Evolutionary conservation across 2,113 vertebrate genomes (phyloP), one percentile per base, ranked within the genome.

Genomic region (Onychostoma macrolepis): DNA sequence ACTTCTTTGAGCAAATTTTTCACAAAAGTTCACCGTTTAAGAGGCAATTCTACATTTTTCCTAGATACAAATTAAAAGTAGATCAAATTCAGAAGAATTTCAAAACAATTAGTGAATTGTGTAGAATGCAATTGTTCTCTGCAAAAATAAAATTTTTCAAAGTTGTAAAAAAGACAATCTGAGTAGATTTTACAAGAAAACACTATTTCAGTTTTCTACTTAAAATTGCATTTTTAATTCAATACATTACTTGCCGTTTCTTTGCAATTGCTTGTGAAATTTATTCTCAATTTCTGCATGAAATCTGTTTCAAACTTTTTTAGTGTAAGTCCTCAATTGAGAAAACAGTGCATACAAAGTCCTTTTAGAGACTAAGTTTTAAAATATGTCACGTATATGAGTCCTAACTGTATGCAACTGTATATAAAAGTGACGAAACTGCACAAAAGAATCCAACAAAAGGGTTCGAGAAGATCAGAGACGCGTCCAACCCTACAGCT

Each of bases 381-480:
- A 26, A 24, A 61, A 9, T 48, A 43, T 43, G 15, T 11, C 28
- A 24, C 2, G 19, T 24, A 41, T 38, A 72, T 24, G 2, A 43
- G 21, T n/a, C 9, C 36, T n/a, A 41, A 45, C 24, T 75, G 38
- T 43, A n/a, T 43, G 69, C 69, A 72, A n/a, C 19, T 24, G 63
- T 67, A n/a, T n/a, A 41, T 15, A 45, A 26, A 75, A 26, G 41
- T 75, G 72, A 26, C 2, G 12, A 8, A 75, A 26, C 41, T 8
- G 41, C 41, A 76, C 72, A 76, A 76, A 45, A 76, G 38, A 26
- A 26, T 15, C 72, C 41, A 26, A 48, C 41, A 76, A 48, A 76
- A 80, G 50, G 30, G 28, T 80, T 80, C 6, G 50, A 58, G 77
- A 58, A 38, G 56, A 81, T 38, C 79, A 81, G 78, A 80, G 78